Conservation (phyloP, 2,797 vertebrate genomes). For the Lophotriccus pileatus region DNA sequence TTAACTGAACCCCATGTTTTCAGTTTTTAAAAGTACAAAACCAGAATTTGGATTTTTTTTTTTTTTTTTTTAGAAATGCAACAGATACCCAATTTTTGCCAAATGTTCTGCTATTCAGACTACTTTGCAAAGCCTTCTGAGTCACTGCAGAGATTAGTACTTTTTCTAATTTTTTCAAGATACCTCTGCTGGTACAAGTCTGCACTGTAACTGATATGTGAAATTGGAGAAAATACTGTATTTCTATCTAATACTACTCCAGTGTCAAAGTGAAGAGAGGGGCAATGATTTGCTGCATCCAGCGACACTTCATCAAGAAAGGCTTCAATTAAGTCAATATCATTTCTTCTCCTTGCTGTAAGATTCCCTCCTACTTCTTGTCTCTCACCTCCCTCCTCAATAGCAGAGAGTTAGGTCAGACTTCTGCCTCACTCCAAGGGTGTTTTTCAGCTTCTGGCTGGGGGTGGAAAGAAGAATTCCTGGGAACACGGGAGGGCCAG, state of each 20-base stretch:
- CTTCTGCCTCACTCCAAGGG: not conserved
- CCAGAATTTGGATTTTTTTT: not conserved
- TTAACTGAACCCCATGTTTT: not conserved
- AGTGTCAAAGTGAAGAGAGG: not conserved
- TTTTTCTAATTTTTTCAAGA: not conserved
- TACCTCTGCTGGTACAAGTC: not conserved
- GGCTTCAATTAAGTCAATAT: not conserved
- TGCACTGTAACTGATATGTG: too few species aligned
- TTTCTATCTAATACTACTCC: not conserved
- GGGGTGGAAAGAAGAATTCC: not conserved
- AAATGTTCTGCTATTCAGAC: not conserved
- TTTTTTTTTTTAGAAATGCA: not conserved
- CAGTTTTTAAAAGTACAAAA: not conserved
- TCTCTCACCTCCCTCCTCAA: not conserved
- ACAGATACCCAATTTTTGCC: not conserved
- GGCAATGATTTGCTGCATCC: not conserved
- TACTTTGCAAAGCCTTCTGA: not conserved
- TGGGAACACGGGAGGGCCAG: not conserved
- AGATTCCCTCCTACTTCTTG: not conserved
- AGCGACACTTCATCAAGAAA: not conserved
- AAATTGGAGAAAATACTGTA: not conserved
- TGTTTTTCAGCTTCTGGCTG: not conserved
- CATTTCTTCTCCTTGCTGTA: not conserved
- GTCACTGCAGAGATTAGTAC: not conserved
- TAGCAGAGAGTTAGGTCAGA: not conserved